Conservation (phyloP, 2,797 vertebrate genomes). For the Urosaurus nigricauda region DNA sequence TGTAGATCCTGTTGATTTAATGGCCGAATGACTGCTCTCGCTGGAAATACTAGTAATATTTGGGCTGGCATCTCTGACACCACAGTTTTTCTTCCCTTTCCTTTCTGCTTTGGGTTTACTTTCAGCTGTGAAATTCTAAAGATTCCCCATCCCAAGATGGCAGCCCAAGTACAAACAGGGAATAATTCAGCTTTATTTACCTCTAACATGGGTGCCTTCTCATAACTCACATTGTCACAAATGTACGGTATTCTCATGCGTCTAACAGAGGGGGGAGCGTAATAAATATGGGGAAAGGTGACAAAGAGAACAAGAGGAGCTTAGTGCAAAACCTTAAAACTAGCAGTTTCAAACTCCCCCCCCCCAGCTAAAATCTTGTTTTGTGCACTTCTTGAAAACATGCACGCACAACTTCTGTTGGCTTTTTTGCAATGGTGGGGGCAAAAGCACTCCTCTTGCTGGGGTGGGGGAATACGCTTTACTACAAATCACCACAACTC, state of each 20-base stretch:
- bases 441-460: background rate
- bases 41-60: no score
- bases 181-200: constrained; percentile 17
- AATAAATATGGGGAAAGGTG: constrained; percentile 35
- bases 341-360: background rate
- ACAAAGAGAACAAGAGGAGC: background rate
- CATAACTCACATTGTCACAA: background rate
- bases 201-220: background rate
- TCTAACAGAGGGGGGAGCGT: background rate
- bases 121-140: background rate
- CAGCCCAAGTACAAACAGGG: background rate
- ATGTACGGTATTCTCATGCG: constrained; percentile 18
- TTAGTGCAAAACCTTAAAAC: constrained; percentile 10
- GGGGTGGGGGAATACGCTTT: background rate
- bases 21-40: no score
- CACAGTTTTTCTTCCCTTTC: no score
- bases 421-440: background rate
- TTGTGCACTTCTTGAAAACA: background rate
- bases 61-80: no score
- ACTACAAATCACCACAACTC: background rate
- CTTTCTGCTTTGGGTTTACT: background rate
- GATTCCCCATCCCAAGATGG: no score
- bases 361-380: background rate
- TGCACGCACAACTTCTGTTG: background rate
- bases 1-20: no score